Evolutionary conservation across 2,113 vertebrate species (phyloP), one percentile per base, ranked within the genome.

Genomic region (Tragelaphus imberbis): DNA sequence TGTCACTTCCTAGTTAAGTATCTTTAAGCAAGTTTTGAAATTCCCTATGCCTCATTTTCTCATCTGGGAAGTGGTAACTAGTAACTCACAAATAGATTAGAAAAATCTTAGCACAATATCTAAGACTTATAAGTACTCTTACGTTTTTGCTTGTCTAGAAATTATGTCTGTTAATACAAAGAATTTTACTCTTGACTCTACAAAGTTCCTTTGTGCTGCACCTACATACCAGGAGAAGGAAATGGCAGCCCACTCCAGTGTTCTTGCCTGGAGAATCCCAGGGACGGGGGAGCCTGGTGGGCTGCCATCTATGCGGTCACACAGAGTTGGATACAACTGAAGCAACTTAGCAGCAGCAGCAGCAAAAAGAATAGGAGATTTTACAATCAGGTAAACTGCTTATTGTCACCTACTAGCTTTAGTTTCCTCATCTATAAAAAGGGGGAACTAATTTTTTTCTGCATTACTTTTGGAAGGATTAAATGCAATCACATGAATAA

Each of bases 11-110:
- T 71, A 65, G 9, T 58, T 53, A 25, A 25, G 6, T 88, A 15
- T 44, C 6, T 71, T 93, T 51, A 87, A 68, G 33, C 7, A 94
- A 96, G 28, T 96, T 97, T 95, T 49, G 56, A 93, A 56, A 89
- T 68, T 86, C 3, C 53, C 28, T 85, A 5, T 68, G 12, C 68
- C 19, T 97, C 21, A 51, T 79, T 90, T 96, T 90, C n/a, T 92
- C 8, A 87, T 88, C 15, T 92, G 79, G 65, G 88, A 89, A 91
- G 80, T 58, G 59, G 23, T 23, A 93, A 56, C 40, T 95, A 17
- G 11, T 53, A 51, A 30, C 58, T 79, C 65, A 82, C 6, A 33
- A 77, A 23, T 47, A 95, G 88, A 40, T 15, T 58, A 80, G 23
- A 55, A 71, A 94, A 56, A 27, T 0, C 30, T 36, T 89, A 88